phyloP scores from a whole-genome alignment of 2,113 vertebrate genomes.

The Pandion haliaetus region DNA sequence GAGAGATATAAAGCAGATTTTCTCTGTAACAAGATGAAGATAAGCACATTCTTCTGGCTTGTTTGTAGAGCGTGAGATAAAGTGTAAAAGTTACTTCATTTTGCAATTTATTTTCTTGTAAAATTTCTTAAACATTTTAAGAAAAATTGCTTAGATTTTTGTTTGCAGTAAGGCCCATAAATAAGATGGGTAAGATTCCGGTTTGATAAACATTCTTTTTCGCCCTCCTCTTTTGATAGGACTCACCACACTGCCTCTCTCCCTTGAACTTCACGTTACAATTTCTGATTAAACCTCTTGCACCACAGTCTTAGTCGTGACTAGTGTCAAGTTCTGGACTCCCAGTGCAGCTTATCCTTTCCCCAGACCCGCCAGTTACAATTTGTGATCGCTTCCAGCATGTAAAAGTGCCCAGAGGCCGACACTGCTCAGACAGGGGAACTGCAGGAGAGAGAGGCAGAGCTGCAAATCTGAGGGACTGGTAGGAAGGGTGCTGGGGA shows the following conservation, averaged over 20 bases:
- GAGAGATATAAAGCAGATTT: background rate
- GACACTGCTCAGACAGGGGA: background rate
- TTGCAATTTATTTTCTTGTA: background rate
- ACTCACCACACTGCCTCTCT: background rate
- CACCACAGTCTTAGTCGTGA: background rate
- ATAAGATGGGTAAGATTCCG: background rate
- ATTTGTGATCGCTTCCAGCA: background rate
- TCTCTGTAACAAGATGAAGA: background rate
- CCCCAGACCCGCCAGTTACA: background rate
- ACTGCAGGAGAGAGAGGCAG: background rate
- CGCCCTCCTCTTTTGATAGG: background rate
- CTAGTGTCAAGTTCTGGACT: background rate
- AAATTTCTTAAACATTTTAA: background rate
- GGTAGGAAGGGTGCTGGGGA: background rate
- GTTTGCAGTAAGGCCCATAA: background rate
- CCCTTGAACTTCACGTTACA: background rate
- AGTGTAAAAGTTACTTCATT: background rate
- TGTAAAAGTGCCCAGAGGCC: background rate
- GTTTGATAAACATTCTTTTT: background rate
- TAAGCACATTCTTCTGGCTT: background rate
- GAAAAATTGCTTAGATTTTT: background rate
- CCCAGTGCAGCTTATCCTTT: background rate
- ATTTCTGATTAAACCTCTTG: background rate
- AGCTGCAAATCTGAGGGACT: background rate
- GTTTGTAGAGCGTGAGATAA: background rate